A percentile compares a stretch with the other conserved stretches of the same genome.
These are phyloP conservation scores for Homarus gammarus DNA, from an alignment of 2,888 invertebrate genomes.

Conservation along the genomic window DNA sequence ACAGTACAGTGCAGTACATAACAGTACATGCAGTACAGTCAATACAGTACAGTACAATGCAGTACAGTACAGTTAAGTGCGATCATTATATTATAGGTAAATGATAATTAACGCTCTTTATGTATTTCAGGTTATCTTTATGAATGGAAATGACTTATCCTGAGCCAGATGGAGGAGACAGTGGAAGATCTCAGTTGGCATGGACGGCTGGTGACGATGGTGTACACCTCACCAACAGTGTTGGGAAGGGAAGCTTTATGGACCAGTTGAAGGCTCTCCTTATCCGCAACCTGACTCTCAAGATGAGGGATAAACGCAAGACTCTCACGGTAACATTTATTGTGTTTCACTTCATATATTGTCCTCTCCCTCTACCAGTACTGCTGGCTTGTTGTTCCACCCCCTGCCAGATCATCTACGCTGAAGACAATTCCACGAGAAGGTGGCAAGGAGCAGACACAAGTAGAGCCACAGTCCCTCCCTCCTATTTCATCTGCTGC, in stretches of 20 bases:
- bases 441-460: no score
- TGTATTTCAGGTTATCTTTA: neutral
- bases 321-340: constrained; percentile 21
- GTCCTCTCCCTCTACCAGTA: neutral
- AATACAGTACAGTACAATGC: neutral
- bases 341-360: neutral
- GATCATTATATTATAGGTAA: neutral
- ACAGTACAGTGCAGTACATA: neutral
- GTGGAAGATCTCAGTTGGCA: neutral
- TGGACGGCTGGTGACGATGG: neutral
- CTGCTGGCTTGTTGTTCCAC: neutral
- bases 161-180: neutral
- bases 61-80: neutral
- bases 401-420: neutral
- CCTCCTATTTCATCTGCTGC: no score
- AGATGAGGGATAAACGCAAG: constrained; percentile 26
- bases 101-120: neutral
- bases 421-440: neutral
- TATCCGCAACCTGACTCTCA: constrained; percentile 36
- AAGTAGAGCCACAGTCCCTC: no score
- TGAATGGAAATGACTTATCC: neutral
- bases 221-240: neutral
- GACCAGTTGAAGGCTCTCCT: constrained; percentile 26
- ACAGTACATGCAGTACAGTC: neutral
- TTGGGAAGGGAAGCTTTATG: constrained; percentile 21